phyloP scores from a whole-genome alignment of 2,888 invertebrate genomes.

The Macrophya annulata region DNA sequence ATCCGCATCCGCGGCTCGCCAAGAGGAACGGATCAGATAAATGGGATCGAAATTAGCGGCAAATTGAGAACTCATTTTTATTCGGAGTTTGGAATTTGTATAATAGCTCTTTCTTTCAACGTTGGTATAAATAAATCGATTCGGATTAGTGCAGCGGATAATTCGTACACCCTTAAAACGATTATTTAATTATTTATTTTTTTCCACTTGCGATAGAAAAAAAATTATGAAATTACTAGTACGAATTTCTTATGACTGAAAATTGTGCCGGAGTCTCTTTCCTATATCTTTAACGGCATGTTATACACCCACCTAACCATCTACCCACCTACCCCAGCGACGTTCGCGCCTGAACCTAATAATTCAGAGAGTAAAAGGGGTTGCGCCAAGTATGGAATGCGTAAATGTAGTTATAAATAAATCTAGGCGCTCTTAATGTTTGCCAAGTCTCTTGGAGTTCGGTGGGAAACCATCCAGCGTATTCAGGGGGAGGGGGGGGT shows the following conservation, averaged over 20 bases:
- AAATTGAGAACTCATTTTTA: conserved; percentile 73
- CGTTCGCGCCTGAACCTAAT: conserved; percentile 74
- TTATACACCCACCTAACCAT: not conserved
- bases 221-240: no score
- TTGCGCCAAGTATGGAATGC: conserved; percentile 72
- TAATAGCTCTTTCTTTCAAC: not conserved
- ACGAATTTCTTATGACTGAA: conserved; percentile 12
- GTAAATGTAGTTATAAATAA: conserved; percentile 80
- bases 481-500: conserved; percentile 1
- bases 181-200: not conserved
- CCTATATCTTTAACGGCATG: not conserved
- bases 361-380: conserved; percentile 73
- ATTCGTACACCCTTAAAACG: not conserved
- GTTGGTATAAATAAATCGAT: conserved; percentile 29
- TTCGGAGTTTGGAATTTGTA: conserved; percentile 58
- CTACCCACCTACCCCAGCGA: conserved; percentile 50
- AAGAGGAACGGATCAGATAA: conserved; percentile 65
- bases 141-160: not conserved
- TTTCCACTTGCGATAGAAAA: no score
- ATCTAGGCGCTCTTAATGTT: conserved; percentile 79
- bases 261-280: conserved; percentile 13
- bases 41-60: conserved; percentile 70
- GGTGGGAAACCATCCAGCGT: conserved; percentile 34
- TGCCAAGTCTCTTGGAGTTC: conserved; percentile 62
- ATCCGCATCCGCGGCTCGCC: conserved; percentile 40